Percentiles rank a stretch among this genome's conserved stretches.
Evolutionary conservation across 2,113 vertebrate species (phyloP).

Genomic region (Menura novaehollandiae): DNA sequence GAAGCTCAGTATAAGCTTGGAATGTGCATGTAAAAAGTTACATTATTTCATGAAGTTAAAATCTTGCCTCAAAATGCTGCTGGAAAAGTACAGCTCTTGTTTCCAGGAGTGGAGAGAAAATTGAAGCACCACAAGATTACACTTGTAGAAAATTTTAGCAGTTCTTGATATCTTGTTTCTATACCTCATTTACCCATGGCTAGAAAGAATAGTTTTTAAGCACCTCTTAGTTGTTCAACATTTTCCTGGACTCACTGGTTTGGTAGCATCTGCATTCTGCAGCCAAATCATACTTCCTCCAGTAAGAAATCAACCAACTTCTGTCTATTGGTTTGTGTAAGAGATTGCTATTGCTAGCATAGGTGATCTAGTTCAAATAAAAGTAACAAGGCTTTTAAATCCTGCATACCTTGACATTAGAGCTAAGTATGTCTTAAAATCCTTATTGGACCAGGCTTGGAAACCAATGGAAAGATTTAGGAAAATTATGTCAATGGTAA

Average conservation of each 20-base stretch:
- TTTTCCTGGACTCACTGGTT: background rate
- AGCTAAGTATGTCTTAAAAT: background rate
- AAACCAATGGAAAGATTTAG: background rate
- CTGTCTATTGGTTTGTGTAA: background rate
- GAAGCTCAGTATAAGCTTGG: background rate
- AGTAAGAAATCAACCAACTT: background rate
- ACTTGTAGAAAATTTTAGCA: background rate
- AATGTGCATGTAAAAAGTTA: background rate
- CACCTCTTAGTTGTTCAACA: background rate
- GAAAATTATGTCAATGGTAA: background rate
- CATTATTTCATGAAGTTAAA: background rate
- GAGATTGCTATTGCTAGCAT: background rate
- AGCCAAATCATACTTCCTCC: background rate
- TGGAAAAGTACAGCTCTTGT: background rate
- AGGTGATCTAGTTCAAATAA: background rate
- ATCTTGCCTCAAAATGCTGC: background rate
- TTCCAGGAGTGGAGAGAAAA: background rate
- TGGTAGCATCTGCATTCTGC: background rate
- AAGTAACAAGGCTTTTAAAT: background rate
- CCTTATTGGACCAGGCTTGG: background rate
- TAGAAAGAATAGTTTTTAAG: background rate
- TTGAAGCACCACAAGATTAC: background rate
- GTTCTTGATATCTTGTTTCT: background rate
- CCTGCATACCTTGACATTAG: background rate
- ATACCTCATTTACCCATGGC: background rate